Base-by-base conservation (phyloP, 2,797 vertebrate genomes). In the Phataginus tricuspis region DNA sequence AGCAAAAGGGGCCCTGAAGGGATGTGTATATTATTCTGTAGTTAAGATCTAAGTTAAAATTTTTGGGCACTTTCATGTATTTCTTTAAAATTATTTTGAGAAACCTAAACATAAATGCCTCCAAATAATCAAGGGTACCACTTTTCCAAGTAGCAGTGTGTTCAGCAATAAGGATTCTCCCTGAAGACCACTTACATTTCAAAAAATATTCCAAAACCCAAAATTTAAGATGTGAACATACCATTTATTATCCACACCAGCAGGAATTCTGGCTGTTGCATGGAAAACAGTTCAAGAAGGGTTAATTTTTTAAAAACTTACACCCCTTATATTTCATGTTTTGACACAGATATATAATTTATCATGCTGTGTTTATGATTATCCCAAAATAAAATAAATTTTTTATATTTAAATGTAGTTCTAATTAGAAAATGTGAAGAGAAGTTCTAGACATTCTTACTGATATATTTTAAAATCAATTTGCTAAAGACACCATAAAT, bases 401-500 rank as follows among this genome's bases (percentile, higher is more conserved):
- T 39, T 55, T 94, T 71, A 29, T 79, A 88, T 90, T 95, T 10
- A 90, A 80, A 45, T 86, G 82, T 3, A 9, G 11, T 29, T 90
- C 42, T 95, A 90, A 82, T 71, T 66, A 69, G 39, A 64, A 84
- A 92, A 34, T 95, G 5, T 69, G 4, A 72, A 75, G 31, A 63
- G 4, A 27, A 64, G 53, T 86, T 91, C 42, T 86, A 68, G 77
- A 72, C 91, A 78, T 91, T 87, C 8, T 77, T 79, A n/a, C 39
- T 89, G 18, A 82, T 78, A 16, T 66, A 27, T 42, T 53, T 68
- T 15, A 95, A 94, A 86, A 83, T 66, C 5, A 88, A 88, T 92
- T 96, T 86, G 14, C 61, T 86, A 71, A 88, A 77, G 49, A 72
- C 49, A 61, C 15, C 34, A 69, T 80, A 95, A 95, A 85, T 94